phyloP scores from a whole-genome alignment of 1,140 invertebrate species.

The Orchestia grillus region DNA sequence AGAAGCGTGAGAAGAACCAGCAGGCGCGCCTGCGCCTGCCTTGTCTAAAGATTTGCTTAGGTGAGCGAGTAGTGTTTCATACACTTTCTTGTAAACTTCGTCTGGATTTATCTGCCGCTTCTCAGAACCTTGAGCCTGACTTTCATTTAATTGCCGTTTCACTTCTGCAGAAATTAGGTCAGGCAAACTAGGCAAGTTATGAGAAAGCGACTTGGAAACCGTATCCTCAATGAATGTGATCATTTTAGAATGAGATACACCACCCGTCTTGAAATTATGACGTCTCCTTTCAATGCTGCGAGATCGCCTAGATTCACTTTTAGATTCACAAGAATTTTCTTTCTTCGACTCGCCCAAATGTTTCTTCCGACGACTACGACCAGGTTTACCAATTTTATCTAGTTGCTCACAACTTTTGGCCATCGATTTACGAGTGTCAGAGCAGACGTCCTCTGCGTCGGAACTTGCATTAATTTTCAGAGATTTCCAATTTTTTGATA shows the following conservation, averaged over 20 bases:
- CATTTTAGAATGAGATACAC: background rate
- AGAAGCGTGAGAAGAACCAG: background rate
- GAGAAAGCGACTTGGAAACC: background rate
- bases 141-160: constrained; percentile 1
- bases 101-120: constrained; percentile 12
- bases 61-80: background rate
- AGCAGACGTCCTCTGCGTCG: background rate
- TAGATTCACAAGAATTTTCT: background rate
- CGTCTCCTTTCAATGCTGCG: background rate
- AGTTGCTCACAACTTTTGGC: background rate
- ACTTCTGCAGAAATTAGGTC: constrained; percentile 18
- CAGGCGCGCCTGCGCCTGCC: background rate
- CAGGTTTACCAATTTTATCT: background rate
- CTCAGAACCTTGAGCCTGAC: background rate
- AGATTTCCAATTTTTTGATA: background rate
- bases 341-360: background rate
- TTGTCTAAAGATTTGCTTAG: background rate
- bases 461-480: background rate
- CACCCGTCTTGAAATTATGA: background rate
- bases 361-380: constrained; percentile 16
- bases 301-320: background rate
- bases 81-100: background rate
- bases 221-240: background rate
- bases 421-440: background rate
- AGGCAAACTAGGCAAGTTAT: constrained; percentile 23